phyloP scores from a whole-genome alignment of 2,113 vertebrate species.

The Sclerurus mexicanus region DNA sequence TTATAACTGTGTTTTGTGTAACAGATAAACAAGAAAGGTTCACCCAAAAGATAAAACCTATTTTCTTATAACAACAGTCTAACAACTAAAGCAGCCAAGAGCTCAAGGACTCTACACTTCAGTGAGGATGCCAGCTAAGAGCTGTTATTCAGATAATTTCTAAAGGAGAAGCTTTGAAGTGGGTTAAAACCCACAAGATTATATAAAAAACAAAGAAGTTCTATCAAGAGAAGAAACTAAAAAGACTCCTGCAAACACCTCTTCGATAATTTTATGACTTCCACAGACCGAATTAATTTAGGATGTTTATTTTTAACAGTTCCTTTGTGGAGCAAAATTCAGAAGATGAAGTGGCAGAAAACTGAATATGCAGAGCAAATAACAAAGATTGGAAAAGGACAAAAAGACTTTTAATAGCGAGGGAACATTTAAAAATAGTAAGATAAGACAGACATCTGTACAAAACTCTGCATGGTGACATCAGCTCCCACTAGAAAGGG shows the following conservation, averaged over 20 bases:
- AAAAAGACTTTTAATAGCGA: background rate
- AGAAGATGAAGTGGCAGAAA: background rate
- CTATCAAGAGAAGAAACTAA: background rate
- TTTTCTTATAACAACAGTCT: background rate
- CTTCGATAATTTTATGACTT: background rate
- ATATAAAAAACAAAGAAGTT: background rate
- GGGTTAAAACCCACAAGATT: background rate
- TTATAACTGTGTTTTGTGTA: background rate
- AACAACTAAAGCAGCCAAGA: background rate
- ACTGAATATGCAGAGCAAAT: background rate
- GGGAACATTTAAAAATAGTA: slow-evolving; percentile 26
- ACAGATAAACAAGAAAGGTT: background rate
- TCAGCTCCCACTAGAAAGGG: background rate
- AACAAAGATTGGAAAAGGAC: background rate
- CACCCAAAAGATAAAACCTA: background rate
- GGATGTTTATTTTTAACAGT: background rate
- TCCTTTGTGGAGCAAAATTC: background rate
- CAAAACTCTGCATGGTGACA: background rate
- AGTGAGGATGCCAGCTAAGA: background rate
- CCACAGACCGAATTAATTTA: background rate
- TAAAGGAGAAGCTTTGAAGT: background rate
- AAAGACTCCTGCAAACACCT: background rate
- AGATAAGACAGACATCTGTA: background rate
- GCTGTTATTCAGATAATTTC: background rate
- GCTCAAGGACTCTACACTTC: background rate